Evolutionary conservation across 2,113 vertebrate genomes (phyloP).

Genomic region (Equus quagga): DNA sequence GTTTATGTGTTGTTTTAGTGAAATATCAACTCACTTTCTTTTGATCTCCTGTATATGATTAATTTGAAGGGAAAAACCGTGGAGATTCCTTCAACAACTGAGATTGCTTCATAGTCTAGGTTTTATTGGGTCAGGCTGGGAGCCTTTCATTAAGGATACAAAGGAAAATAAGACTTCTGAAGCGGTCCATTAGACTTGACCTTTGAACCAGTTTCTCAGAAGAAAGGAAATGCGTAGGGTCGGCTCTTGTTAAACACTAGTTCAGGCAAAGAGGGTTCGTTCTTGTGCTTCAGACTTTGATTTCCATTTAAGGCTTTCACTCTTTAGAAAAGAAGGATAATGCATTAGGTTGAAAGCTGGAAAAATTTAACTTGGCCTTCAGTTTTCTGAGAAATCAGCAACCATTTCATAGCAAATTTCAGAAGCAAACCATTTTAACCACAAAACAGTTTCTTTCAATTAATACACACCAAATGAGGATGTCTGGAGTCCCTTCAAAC

Average conservation of each 20-base stretch:
- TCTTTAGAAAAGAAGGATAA: constrained; percentile 64
- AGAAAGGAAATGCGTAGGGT: constrained; percentile 20
- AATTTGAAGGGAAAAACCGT: constrained; percentile 9
- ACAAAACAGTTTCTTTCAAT: constrained; percentile 74
- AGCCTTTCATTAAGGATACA: constrained; percentile 70
- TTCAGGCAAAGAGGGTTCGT: constrained; percentile 34
- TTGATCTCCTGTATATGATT: neutral
- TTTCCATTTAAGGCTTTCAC: constrained; percentile 74
- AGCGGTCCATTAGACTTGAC: constrained; percentile 63
- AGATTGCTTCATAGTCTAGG: constrained; percentile 53
- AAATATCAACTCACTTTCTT: neutral
- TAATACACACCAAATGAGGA: neutral
- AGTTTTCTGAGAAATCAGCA: constrained; percentile 69
- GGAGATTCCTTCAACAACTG: neutral
- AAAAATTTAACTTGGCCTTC: constrained; percentile 73
- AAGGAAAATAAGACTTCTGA: constrained; percentile 65
- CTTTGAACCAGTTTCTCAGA: constrained; percentile 72
- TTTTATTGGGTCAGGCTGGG: constrained; percentile 50
- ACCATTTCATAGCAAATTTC: constrained; percentile 59
- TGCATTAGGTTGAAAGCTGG: constrained; percentile 66
- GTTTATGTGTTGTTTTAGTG: neutral
- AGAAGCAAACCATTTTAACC: constrained; percentile 63
- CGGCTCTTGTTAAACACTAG: neutral
- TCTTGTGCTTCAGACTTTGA: constrained; percentile 55
- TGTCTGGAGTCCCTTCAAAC: constrained; percentile 59